phyloP scores from a whole-genome alignment of 2,888 invertebrate species.

The Himalopsyche tibetana region DNA sequence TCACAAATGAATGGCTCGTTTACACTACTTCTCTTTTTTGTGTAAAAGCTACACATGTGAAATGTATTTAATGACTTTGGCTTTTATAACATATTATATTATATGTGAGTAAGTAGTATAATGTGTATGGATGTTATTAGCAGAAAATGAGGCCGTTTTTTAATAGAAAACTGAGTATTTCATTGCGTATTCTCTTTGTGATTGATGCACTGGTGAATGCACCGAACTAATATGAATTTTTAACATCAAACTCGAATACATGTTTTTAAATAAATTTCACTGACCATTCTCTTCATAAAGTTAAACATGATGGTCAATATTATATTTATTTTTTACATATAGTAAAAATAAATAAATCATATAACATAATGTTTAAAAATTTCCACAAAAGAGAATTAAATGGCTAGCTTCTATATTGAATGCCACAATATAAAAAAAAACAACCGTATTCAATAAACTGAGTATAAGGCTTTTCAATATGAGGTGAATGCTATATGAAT shows the following conservation, averaged over 20 bases:
- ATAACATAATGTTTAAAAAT: too few relatives aligned
- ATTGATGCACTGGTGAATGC: slow-evolving; percentile 36
- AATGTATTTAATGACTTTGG: slow-evolving; percentile 6
- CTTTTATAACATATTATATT: neutral
- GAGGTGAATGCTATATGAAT: too few relatives aligned
- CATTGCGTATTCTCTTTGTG: slow-evolving; percentile 57
- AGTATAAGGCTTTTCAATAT: too few relatives aligned
- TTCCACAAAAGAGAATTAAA: too few relatives aligned
- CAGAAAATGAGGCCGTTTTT: slow-evolving; percentile 55
- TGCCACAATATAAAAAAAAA: too few relatives aligned
- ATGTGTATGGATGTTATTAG: neutral
- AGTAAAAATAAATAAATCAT: too few relatives aligned
- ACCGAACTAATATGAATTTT: neutral
- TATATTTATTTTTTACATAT: too few relatives aligned
- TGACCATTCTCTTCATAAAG: too few relatives aligned
- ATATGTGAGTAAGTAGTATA: neutral
- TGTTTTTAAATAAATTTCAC: too few relatives aligned
- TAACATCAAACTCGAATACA: neutral
- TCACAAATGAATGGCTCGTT: neutral
- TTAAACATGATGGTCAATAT: too few relatives aligned
- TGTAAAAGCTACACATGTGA: neutral
- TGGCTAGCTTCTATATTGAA: too few relatives aligned
- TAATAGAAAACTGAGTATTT: slow-evolving; percentile 51
- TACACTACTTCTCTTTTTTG: neutral
- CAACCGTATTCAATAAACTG: too few relatives aligned